Conservation (phyloP, 2,113 vertebrate genomes). For the Oreochromis tanganicae region DNA sequence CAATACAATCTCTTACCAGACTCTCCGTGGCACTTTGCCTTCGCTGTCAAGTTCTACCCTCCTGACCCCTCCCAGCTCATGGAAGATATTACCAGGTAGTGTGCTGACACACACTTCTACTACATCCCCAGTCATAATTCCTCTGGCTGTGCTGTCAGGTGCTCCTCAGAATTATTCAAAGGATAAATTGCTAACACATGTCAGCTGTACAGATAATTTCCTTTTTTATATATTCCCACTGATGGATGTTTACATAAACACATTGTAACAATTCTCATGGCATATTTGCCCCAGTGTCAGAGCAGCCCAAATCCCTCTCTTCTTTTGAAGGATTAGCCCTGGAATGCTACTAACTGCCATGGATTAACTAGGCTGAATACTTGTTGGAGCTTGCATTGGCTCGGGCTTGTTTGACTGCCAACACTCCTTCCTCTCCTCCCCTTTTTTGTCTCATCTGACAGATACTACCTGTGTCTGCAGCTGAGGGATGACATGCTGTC, state of each 20-base stretch:
- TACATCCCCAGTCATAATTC: not conserved
- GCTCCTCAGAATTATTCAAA: not conserved
- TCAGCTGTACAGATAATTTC: not conserved
- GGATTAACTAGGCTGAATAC: conserved; percentile 42
- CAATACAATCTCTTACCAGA: conserved; percentile 66
- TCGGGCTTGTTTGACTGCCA: conserved; percentile 37
- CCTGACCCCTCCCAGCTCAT: conserved; percentile 95
- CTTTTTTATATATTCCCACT: not conserved
- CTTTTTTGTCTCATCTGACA: conserved; percentile 55
- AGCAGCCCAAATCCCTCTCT: conserved; percentile 25
- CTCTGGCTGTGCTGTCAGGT: not conserved
- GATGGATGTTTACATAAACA: conserved; percentile 1
- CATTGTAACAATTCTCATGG: conserved; percentile 18
- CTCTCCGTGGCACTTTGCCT: conserved; percentile 88
- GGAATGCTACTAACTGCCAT: conserved; percentile 42
- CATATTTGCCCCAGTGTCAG: conserved; percentile 22
- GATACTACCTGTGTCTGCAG: conserved; percentile 99
- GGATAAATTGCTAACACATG: not conserved
- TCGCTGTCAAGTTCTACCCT: conserved; percentile 97
- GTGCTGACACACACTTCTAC: not conserved
- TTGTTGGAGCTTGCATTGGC: conserved; percentile 36
- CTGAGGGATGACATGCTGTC: conserved; percentile 96
- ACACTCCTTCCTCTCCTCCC: not conserved
- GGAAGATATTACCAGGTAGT: conserved; percentile 96
- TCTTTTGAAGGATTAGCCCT: conserved; percentile 35